Conservation (phyloP, 2,888 invertebrate species). For the Drosophila nigritarsus region DNA sequence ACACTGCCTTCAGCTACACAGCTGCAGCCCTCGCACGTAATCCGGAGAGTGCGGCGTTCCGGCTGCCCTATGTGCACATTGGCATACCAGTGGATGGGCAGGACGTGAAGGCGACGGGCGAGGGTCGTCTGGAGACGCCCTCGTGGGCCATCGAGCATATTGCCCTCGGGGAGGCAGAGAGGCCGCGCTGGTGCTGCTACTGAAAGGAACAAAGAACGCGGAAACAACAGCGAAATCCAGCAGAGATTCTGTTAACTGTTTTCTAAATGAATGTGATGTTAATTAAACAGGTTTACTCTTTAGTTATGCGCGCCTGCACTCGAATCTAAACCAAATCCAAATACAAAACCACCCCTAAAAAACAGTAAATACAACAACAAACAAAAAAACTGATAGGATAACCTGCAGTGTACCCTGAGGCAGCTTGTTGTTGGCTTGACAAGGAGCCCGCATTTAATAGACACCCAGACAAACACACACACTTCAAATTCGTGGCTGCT, state of each 20-base stretch:
- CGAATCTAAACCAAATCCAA: slow-evolving; percentile 46
- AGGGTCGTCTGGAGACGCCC: slow-evolving; percentile 88
- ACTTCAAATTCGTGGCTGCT: slow-evolving; percentile 24
- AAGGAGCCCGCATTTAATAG: slow-evolving; percentile 7
- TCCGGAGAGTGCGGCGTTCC: slow-evolving; percentile 71
- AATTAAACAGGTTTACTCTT: slow-evolving; percentile 57
- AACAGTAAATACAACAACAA: slow-evolving; percentile 8
- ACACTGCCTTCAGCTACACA: slow-evolving; percentile 77
- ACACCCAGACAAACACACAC: neutral
- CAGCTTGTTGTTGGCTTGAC: neutral
- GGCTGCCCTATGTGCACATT: slow-evolving; percentile 83
- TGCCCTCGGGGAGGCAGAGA: slow-evolving; percentile 89
- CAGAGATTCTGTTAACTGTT: slow-evolving; percentile 2
- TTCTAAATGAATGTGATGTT: slow-evolving; percentile 64
- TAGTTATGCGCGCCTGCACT: slow-evolving; percentile 43
- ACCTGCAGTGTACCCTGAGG: slow-evolving; percentile 3
- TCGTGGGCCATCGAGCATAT: slow-evolving; percentile 89
- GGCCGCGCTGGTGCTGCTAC: slow-evolving; percentile 88
- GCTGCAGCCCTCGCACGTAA: slow-evolving; percentile 63
- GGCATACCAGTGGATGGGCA: slow-evolving; percentile 85
- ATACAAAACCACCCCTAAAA: slow-evolving; percentile 27
- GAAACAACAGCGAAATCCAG: neutral
- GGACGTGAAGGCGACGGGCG: slow-evolving; percentile 87
- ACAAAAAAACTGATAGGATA: slow-evolving; percentile 41
- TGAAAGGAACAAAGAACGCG: slow-evolving; percentile 25